phyloP scores from a whole-genome alignment of 2,113 vertebrate genomes.

The Verasper variegatus region DNA sequence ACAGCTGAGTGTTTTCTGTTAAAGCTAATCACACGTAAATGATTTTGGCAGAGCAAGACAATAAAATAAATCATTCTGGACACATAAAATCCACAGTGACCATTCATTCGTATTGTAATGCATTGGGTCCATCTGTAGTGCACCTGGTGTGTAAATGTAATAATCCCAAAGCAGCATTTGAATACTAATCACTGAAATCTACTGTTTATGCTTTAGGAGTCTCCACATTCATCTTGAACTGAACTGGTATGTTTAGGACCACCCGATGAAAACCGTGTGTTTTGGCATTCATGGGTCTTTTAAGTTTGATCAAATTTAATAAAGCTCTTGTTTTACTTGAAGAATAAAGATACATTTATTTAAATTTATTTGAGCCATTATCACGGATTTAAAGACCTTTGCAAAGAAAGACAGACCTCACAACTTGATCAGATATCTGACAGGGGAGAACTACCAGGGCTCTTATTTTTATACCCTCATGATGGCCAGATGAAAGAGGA shows the following conservation, averaged over 20 bases:
- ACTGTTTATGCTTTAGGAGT: conserved; percentile 30
- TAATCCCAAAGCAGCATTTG: conserved; percentile 56
- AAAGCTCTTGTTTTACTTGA: neutral
- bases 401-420: neutral
- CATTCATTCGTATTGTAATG: neutral
- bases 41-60: conserved; percentile 22
- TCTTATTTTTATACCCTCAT: conserved; percentile 25
- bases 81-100: conserved; percentile 28
- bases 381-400: neutral
- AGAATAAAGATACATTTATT: neutral
- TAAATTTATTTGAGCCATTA: neutral
- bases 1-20: conserved; percentile 43
- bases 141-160: conserved; percentile 47
- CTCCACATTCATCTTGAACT: neutral
- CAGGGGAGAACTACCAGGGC: neutral
- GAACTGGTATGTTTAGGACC: neutral
- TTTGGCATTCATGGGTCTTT: neutral
- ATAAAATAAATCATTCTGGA: conserved; percentile 44
- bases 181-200: conserved; percentile 40
- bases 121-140: conserved; percentile 23
- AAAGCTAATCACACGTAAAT: conserved; percentile 48
- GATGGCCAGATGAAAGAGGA: conserved; percentile 50
- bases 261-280: neutral
- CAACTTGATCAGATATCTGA: conserved; percentile 6
- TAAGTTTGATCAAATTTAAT: neutral